Percentiles rank a stretch among this genome's conserved stretches.
phyloP scores from a whole-genome alignment of 2,797 vertebrate species.

The Calcarius lapponicus region DNA sequence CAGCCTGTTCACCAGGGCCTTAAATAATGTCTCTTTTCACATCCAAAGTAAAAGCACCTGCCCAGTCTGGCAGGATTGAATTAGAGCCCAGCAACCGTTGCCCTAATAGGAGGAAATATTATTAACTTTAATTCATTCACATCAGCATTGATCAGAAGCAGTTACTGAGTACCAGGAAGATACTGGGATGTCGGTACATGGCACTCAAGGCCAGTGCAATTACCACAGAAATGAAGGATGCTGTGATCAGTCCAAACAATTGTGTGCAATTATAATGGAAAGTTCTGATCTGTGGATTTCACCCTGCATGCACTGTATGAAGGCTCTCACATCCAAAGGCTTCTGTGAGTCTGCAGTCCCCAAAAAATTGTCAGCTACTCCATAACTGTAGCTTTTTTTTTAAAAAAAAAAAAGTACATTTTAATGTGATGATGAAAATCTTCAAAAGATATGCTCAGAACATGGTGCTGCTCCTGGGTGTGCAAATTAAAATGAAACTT shows the following conservation, averaged over 20 bases:
- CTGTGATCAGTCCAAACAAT: background rate
- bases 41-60: background rate
- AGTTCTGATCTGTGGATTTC: background rate
- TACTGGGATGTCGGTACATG: background rate
- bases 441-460: background rate
- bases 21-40: background rate
- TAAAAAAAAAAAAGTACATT: background rate
- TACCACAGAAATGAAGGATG: background rate
- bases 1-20: background rate
- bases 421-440: background rate
- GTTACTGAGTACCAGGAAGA: background rate
- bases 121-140: constrained; percentile 32
- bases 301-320: fast-evolving
- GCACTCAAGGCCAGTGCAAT: background rate
- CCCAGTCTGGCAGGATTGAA: constrained; percentile 9
- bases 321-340: background rate
- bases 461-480: background rate
- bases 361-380: background rate
- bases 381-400: background rate
- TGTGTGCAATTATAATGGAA: background rate
- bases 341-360: background rate
- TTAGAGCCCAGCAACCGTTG: background rate
- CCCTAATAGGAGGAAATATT: constrained; percentile 16
- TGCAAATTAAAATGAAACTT: background rate
- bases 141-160: constrained; percentile 40